Percentiles rank a stretch among this genome's conserved stretches.
phyloP scores from a whole-genome alignment of 2,888 invertebrate genomes.

The Dynastes maya region DNA sequence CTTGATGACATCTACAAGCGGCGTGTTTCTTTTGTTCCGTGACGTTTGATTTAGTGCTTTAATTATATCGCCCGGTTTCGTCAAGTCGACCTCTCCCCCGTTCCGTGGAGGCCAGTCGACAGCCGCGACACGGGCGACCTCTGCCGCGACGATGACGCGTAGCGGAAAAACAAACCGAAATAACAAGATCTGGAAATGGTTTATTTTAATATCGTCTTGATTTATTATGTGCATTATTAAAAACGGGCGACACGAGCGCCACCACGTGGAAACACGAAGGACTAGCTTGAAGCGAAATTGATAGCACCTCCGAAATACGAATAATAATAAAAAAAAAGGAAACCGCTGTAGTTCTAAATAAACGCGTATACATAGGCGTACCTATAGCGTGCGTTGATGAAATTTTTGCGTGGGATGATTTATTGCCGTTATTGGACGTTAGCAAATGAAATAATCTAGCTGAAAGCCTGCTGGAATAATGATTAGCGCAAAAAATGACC shows the following conservation, averaged over 20 bases:
- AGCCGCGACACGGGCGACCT: conserved; percentile 6
- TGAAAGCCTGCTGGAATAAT: background rate
- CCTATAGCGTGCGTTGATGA: background rate
- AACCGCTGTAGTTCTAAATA: background rate
- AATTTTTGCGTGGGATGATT: background rate
- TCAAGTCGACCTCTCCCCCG: conserved; percentile 13
- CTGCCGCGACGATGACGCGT: background rate
- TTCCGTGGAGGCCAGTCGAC: background rate
- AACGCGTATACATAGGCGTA: too few relatives aligned
- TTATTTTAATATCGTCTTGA: conserved; percentile 47
- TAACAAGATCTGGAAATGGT: conserved; percentile 38
- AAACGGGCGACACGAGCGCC: background rate
- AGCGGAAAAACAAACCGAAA: conserved; percentile 32
- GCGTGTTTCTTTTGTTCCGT: conserved; percentile 42
- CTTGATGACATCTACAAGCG: background rate
- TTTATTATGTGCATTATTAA: conserved; percentile 43
- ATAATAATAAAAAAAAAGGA: background rate
- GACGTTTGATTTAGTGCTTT: conserved; percentile 45
- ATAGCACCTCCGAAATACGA: conserved; percentile 15
- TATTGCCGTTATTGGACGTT: background rate
- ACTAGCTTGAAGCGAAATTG: conserved; percentile 15
- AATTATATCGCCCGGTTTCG: conserved; percentile 37
- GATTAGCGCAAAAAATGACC: too few relatives aligned
- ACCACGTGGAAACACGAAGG: background rate
- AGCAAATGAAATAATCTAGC: background rate